A percentile compares a stretch with the other conserved stretches of the same genome.
Conservation (phyloP, 2,113 vertebrate species). For the Harpagus bidentatus region DNA sequence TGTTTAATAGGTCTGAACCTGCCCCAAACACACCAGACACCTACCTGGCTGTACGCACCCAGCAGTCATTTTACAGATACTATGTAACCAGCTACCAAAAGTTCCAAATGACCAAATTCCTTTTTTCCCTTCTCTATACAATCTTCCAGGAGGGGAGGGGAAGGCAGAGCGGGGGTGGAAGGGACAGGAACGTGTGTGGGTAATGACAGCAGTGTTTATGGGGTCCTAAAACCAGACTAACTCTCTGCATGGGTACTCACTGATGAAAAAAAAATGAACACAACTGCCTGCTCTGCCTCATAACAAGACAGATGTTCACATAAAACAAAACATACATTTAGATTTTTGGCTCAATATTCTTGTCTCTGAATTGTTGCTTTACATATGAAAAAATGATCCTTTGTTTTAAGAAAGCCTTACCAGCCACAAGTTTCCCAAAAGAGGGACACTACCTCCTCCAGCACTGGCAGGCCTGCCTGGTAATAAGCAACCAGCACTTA, state of each 20-base stretch:
- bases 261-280: neutral
- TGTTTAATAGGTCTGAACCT: neutral
- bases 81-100: neutral
- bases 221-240: neutral
- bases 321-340: constrained; percentile 47
- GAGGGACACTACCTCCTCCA: neutral
- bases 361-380: constrained; percentile 25
- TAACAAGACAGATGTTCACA: constrained; percentile 2
- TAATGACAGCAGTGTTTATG: constrained; percentile 25
- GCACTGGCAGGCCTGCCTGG: neutral
- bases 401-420: constrained; percentile 29
- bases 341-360: constrained; percentile 23
- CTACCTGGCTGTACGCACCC: neutral
- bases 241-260: neutral
- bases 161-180: neutral
- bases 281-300: neutral
- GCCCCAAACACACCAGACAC: neutral
- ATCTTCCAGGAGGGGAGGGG: neutral
- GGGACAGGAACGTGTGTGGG: constrained; percentile 5
- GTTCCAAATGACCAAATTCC: neutral
- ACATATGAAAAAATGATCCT: constrained; percentile 3
- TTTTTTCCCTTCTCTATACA: neutral
- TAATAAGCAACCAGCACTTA: neutral
- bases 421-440: neutral
- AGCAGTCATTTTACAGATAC: neutral